These are phyloP conservation scores for Shargacucullia verbasci DNA, from an alignment of 2,888 invertebrate genomes.

Conservation along the genomic window DNA sequence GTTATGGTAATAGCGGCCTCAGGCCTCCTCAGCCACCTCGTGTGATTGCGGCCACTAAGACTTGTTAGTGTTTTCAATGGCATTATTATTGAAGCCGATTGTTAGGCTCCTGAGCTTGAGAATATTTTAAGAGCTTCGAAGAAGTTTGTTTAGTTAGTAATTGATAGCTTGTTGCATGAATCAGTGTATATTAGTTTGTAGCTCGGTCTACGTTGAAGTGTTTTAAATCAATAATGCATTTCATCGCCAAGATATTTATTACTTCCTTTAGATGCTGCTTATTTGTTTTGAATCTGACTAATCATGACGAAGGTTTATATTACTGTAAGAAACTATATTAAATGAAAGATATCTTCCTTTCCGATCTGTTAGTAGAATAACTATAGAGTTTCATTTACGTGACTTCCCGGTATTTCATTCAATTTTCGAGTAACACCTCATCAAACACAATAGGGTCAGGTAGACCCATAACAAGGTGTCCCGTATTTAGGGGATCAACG, in stretches of 20 bases:
- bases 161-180: slow-evolving; percentile 18
- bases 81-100: slow-evolving; percentile 63
- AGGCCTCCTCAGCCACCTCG: slow-evolving; percentile 64
- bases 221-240: too few relatives aligned
- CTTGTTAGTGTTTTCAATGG: slow-evolving; percentile 67
- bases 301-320: neutral
- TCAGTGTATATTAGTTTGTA: slow-evolving; percentile 8
- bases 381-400: neutral
- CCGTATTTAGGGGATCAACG: slow-evolving; percentile 3
- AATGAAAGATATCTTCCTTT: neutral
- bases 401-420: slow-evolving; percentile 17
- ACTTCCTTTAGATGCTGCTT: slow-evolving; percentile 3
- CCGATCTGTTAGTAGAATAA: neutral
- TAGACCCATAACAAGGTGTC: slow-evolving; percentile 15
- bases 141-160: slow-evolving; percentile 29
- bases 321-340: neutral
- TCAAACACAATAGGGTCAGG: slow-evolving; percentile 27
- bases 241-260: neutral
- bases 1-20: slow-evolving; percentile 82
- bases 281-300: neutral
- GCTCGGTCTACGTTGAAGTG: neutral
- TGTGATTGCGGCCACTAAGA: slow-evolving; percentile 56
- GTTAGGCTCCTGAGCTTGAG: slow-evolving; percentile 43
- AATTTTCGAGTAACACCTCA: slow-evolving; percentile 22
- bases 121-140: slow-evolving; percentile 34